Evolutionary conservation across 2,113 vertebrate genomes (phyloP), one percentile per base, ranked within the genome.

Genomic region (Alethe diademata): DNA sequence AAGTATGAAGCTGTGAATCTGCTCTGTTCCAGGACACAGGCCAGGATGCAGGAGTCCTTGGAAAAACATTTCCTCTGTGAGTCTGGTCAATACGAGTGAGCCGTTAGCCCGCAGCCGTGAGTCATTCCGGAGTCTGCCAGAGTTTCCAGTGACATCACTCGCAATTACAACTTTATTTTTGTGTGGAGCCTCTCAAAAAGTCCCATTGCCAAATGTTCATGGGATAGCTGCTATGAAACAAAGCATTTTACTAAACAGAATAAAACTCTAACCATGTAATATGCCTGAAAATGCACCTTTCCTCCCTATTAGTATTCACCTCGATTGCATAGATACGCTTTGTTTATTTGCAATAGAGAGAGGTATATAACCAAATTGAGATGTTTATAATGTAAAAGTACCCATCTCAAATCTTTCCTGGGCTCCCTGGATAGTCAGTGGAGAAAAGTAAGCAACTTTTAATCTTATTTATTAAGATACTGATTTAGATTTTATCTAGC

Each of bases 1-100:
- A 98, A 98, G 45, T 98, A 98, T 1, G 99, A 99, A 93, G 96
- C 98, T 19, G 98, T 98, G 20, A 98, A 97, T 74, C 98, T 98
- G 88, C 94, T 98, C 58, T 98, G 98, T 91, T 97, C 97, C 92
- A 98, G 97, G 94, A 98, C 98, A 47, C 98, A 98, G 69, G 97
- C 97, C 90, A 95, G 89, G 92, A 97, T 99, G 70, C 99, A 99
- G 91, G 98, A 99, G 3, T 97, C 97, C 45, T 96, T 99, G 89
- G 98, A 99, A 97, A 98, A 98, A 70, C 98, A 97, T 92, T 99
- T 99, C 92, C 97, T 96, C 45, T 87, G 99, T 99, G 97, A 98
- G 97, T 81, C 51, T 73, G 45, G 57, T 88, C 84, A 58, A 72
- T n/a, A 14, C 14, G 78, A 93, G 36, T 24, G 92, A 93, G 38